A percentile compares a stretch with the other conserved stretches of the same genome.
These are phyloP conservation scores for Pseudomyrmex sp. DNA, from an alignment of 1,140 invertebrate genomes.

Conservation along the genomic window DNA sequence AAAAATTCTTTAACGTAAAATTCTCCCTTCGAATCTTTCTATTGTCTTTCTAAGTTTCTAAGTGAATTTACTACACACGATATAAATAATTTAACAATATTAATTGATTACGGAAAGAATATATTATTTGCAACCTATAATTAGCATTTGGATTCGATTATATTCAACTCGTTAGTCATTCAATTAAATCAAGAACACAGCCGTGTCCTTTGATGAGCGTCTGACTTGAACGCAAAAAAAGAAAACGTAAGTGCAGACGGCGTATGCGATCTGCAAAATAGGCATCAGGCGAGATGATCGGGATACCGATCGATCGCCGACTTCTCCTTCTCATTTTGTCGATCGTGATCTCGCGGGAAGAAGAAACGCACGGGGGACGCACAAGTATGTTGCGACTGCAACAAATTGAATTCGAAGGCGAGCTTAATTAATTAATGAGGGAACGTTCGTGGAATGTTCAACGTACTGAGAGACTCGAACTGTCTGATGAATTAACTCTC, in stretches of 20 bases:
- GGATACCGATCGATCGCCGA: conserved; percentile 64
- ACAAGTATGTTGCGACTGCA: conserved; percentile 19
- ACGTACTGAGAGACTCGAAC: background rate
- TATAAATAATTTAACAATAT: background rate
- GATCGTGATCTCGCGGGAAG: conserved; percentile 21
- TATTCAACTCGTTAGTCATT: background rate
- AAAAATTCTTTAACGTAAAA: too few species aligned
- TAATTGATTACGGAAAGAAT: too few species aligned
- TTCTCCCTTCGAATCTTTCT: background rate
- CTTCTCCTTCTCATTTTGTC: conserved; percentile 46
- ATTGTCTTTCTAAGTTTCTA: background rate
- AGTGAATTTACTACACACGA: background rate
- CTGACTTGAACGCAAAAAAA: conserved; percentile 38
- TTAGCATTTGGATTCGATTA: background rate
- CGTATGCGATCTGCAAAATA: conserved; percentile 63
- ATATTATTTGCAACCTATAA: background rate
- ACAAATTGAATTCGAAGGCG: conserved; percentile 55
- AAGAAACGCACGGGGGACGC: conserved; percentile 39
- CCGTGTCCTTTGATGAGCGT: conserved; percentile 21
- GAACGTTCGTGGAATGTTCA: conserved; percentile 62
- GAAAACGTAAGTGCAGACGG: conserved; percentile 44
- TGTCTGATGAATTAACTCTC: background rate
- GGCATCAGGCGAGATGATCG: conserved; percentile 60
- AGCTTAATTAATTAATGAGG: conserved; percentile 74
- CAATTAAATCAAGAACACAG: conserved; percentile 54